phyloP scores from a whole-genome alignment of 2,888 invertebrate species.

The Thysanoteuthis rhombus region DNA sequence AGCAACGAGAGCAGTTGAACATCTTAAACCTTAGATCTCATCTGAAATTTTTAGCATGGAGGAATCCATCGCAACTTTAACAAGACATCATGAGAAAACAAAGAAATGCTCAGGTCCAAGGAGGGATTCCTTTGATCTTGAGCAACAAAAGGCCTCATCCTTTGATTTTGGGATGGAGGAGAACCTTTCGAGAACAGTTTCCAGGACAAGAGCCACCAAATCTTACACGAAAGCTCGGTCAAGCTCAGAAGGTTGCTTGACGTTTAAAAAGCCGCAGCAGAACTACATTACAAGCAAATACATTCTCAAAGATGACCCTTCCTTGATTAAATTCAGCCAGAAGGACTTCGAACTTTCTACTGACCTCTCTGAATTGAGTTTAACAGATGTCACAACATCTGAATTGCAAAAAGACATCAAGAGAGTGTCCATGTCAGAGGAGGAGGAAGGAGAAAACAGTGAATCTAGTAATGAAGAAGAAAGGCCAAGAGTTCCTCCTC shows the following conservation, averaged over 20 bases:
- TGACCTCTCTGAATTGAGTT: conserved; percentile 13
- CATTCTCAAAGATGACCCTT: conserved; percentile 17
- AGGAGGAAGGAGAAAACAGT: neutral
- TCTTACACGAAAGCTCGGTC: neutral
- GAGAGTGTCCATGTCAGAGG: neutral
- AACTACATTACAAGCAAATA: conserved; percentile 28
- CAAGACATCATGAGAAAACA: neutral
- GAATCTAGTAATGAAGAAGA: neutral
- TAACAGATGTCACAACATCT: neutral
- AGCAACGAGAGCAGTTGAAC: neutral
- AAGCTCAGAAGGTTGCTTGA: conserved; percentile 18
- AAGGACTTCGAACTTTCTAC: conserved; percentile 23
- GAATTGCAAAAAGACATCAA: neutral
- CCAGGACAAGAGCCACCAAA: conserved; percentile 13
- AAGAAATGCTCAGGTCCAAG: neutral
- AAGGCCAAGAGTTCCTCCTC: neutral
- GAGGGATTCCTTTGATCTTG: neutral
- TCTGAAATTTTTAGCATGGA: neutral
- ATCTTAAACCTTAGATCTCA: neutral
- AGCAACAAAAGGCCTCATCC: neutral
- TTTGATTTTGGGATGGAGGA: neutral
- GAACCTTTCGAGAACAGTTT: neutral
- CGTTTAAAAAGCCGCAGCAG: neutral
- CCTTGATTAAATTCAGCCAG: conserved; percentile 19
- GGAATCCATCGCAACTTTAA: neutral